A percentile compares a stretch with the other conserved stretches of the same genome.
Evolutionary conservation across 2,888 invertebrate species (phyloP).

Genomic region (Drosophila kambysellisi): DNA sequence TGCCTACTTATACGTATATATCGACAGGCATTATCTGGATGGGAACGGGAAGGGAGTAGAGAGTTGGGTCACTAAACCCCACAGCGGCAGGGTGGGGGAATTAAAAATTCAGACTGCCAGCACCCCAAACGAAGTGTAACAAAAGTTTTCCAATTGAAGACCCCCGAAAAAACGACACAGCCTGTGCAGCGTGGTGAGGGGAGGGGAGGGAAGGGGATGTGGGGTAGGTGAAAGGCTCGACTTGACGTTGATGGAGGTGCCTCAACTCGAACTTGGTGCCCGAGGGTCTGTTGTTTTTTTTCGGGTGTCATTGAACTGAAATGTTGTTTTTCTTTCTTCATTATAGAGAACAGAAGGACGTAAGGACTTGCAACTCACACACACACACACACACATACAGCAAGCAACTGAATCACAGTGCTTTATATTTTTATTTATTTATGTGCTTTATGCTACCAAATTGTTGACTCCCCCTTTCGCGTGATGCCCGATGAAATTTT

Average conservation of each 20-base stretch:
- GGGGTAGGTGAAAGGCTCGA: conserved; percentile 11
- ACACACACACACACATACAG: neutral
- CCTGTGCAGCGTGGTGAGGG: neutral
- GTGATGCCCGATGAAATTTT: conserved; percentile 55
- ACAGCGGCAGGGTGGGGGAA: conserved; percentile 14
- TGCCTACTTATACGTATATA: conserved; percentile 43
- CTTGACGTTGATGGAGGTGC: conserved; percentile 74
- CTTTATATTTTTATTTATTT: conserved; percentile 72
- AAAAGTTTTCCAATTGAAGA: conserved; percentile 74
- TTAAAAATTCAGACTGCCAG: conserved; percentile 45
- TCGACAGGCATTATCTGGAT: conserved; percentile 58
- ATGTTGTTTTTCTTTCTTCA: conserved; percentile 64
- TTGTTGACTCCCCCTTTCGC: conserved; percentile 58
- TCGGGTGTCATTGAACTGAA: conserved; percentile 73
- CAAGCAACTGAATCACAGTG: conserved; percentile 8
- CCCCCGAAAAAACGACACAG: conserved; percentile 6
- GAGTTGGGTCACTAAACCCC: conserved; percentile 57
- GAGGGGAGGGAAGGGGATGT: no score
- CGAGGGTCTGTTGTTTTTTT: conserved; percentile 42
- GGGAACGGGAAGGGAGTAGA: neutral
- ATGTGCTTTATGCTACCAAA: conserved; percentile 69
- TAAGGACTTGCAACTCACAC: conserved; percentile 1
- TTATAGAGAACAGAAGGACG: conserved; percentile 35
- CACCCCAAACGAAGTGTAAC: conserved; percentile 57
- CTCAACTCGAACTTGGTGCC: conserved; percentile 46